Base-by-base conservation (phyloP, 2,797 vertebrate species). In the Eutrigla gurnardus region DNA sequence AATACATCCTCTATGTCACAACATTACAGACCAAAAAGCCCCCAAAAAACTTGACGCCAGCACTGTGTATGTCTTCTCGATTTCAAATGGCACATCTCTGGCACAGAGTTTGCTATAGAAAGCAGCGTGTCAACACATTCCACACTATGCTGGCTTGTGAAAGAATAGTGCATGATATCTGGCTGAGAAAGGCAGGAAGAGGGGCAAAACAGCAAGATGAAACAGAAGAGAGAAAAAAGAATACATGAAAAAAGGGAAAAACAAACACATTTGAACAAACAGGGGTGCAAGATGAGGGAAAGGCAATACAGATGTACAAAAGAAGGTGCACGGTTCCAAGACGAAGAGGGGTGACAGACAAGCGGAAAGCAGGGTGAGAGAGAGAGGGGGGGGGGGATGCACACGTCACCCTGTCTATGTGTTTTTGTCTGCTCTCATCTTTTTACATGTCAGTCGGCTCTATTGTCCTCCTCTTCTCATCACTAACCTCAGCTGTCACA, bases 381-480 rank as follows among this genome's bases (percentile, higher is more conserved):
- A 15, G 70, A 80, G 54, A 78, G 66, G 25, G 25, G 25, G 25
- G 25, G 25, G 25, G 25, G 25, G 54, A 80, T 47, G 45, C 52
- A 46, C 32, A 25, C 9, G 12, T 82, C 69, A 77, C 79, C 46
- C 50, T 59, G 79, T 74, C 58, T 73, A 35, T 75, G 61, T 82
- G 70, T 72, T 75, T 84, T 80, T 83, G 69, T 80, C 77, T 80
- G 60, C 11, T 15, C 71, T 82, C 80, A 76, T 86, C 68, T 83
- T 84, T 74, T 78, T 64, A 75, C 64, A 65, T 77, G 75, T 81
- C 82, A 76, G 47, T 73, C 33, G 62, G 76, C 73, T 67, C 54
- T 74, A 86, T 71, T 60, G 82, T 73, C 69, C 69, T 69, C 67
- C 39, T 82, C 77, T 83, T 83, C 80, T 83, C 78, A 86, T 87